phyloP scores from a whole-genome alignment of 2,888 invertebrate genomes.

The Ischnus inquisitorius region DNA sequence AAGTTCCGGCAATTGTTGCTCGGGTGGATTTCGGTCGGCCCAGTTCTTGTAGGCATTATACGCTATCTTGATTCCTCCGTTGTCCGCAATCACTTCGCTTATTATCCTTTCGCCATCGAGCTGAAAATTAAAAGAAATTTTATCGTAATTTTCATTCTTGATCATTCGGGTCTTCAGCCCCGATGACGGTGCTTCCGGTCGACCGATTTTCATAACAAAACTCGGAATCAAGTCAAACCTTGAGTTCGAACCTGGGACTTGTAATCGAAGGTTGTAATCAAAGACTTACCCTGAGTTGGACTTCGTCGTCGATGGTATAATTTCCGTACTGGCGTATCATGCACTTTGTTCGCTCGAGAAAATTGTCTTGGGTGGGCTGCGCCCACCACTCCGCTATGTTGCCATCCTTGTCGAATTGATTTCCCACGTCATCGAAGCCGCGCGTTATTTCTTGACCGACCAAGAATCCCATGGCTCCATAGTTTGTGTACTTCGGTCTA shows the following conservation, averaged over 20 bases:
- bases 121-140: conserved; percentile 85
- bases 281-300: conserved; percentile 89
- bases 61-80: conserved; percentile 96
- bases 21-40: conserved; percentile 86
- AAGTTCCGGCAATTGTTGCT: conserved; percentile 79
- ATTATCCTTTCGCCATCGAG: conserved; percentile 96
- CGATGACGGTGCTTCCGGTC: too few species aligned
- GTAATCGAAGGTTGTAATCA: too few species aligned
- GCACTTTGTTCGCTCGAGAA: conserved; percentile 94
- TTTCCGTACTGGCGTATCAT: conserved; percentile 98
- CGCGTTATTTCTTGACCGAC: conserved; percentile 97
- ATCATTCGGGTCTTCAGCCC: neutral
- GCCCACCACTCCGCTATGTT: conserved; percentile 98
- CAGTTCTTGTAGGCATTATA: conserved; percentile 89
- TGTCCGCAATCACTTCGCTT: conserved; percentile 98
- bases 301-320: conserved; percentile 92
- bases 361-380: conserved; percentile 92
- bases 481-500: conserved; percentile 96
- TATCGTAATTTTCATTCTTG: too few species aligned
- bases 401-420: conserved; percentile 96
- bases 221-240: too few species aligned
- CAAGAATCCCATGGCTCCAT: conserved; percentile 95
- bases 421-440: conserved; percentile 94
- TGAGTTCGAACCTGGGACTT: too few species aligned
- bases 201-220: too few species aligned